Base-by-base conservation (phyloP, 2,113 vertebrate species). In the Theropithecus gelada region DNA sequence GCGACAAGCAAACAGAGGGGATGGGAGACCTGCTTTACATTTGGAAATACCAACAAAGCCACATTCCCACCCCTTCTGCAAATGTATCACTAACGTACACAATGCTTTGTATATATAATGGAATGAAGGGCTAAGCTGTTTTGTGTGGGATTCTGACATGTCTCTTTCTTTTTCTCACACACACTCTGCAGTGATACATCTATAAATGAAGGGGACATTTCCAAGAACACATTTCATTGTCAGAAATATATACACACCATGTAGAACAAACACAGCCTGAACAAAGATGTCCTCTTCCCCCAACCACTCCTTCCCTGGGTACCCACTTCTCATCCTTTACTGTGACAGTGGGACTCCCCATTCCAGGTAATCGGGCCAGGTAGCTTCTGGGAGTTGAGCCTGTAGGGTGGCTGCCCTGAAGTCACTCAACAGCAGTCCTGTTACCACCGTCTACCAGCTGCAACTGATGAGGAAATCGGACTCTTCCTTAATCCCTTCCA, bases 31-130 rank as follows among this genome's bases (percentile, higher is more conserved):
- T 97, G 98, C 95, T 98, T 97, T 96, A 79, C 90, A 97, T 98
- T 98, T 98, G 93, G 97, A 98, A 98, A 98, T 97, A 83, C 94
- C 93, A 97, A 57, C 92, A 80, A 96, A 98, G 92, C 97, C 98
- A 75, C 96, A 94, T 89, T 92, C 92, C 92, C 90, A 90, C 70
- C 84, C 96, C 80, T 96, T 88, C 79, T 93, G 96, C 89, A 95
- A 84, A 95, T 90, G 81, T 73, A 96, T 94, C 93, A 73, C 88
- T 92, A 93, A 82, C 0, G 8, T 78, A 83, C 93, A 59, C 92
- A 91, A 86, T 68, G 45, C 96, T 97, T 82, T 96, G 95, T 90
- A 35, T 90, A 66, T 72, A 81, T 88, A 81, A 85, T 82, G 84
- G 83, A 95, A 92, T 88, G 95, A 45, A 68, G 94, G 78, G 43